A percentile compares a stretch with the other conserved stretches of the same genome.
Conservation (phyloP, 1,140 invertebrate species). For the Caenorhabditis tropicalis region DNA sequence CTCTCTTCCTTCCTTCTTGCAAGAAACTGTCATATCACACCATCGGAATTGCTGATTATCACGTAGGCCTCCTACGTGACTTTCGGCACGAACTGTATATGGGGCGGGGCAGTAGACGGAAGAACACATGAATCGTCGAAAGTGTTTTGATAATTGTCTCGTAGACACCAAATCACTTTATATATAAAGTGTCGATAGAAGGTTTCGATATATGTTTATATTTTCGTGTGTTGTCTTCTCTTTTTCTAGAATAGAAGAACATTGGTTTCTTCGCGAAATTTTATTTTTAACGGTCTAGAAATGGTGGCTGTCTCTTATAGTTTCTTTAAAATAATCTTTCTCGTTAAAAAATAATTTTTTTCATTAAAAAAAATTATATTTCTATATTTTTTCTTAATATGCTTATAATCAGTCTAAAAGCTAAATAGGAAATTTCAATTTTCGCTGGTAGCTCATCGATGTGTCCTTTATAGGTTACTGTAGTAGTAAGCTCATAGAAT, state of each 20-base stretch:
- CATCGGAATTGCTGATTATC: conserved; percentile 26
- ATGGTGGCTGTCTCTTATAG: not conserved
- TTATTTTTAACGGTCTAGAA: not conserved
- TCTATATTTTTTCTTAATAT: too few relatives aligned
- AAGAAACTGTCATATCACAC: conserved; percentile 15
- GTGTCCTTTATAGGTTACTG: too few relatives aligned
- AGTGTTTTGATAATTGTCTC: conserved; percentile 20
- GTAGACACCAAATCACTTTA: too few relatives aligned
- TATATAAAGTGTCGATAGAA: not conserved
- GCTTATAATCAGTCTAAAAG: too few relatives aligned
- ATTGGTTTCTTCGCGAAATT: not conserved
- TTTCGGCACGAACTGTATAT: not conserved
- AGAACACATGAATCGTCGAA: not conserved
- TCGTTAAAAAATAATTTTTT: too few relatives aligned
- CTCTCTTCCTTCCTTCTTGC: not conserved
- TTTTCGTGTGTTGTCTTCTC: not conserved
- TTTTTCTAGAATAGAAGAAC: too few relatives aligned
- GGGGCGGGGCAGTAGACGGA: not conserved
- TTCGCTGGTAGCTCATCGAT: too few relatives aligned
- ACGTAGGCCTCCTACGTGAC: conserved; percentile 29
- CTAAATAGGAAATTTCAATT: too few relatives aligned
- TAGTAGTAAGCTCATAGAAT: too few relatives aligned
- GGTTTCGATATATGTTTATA: not conserved
- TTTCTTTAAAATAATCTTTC: not conserved
- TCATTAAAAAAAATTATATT: too few relatives aligned